Percentiles rank a stretch among this genome's conserved stretches.
Evolutionary conservation across 2,113 vertebrate species (phyloP).

Genomic region (Erpornis zantholeuca): DNA sequence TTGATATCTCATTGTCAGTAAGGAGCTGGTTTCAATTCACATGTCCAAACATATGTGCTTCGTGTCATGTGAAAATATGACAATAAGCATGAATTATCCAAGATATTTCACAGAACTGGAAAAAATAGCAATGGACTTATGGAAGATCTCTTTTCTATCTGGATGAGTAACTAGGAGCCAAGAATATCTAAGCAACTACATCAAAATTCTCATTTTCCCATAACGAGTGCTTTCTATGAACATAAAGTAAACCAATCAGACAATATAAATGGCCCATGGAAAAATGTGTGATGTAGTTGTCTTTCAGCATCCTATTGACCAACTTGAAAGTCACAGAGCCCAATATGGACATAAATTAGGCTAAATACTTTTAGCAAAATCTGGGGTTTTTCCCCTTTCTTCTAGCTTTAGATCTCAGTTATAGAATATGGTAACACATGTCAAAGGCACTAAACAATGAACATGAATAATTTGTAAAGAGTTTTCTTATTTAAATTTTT

Average conservation of each 20-base stretch:
- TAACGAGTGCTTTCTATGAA: neutral
- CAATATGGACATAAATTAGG: neutral
- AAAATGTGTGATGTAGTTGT: neutral
- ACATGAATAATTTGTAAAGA: neutral
- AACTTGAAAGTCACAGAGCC: neutral
- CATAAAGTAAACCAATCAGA: neutral
- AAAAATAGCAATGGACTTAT: neutral
- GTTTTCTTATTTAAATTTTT: neutral
- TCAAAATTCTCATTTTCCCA: neutral
- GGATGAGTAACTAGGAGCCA: neutral
- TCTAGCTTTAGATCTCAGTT: neutral
- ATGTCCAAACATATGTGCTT: neutral
- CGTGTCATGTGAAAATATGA: neutral
- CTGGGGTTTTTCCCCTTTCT: neutral
- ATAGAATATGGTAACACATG: neutral
- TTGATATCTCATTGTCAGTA: neutral
- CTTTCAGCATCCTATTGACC: neutral
- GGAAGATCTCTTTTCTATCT: neutral
- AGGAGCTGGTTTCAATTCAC: neutral
- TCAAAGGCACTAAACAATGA: neutral
- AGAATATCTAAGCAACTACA: neutral
- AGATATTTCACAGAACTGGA: neutral
- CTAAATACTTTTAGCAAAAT: neutral
- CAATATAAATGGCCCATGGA: neutral
- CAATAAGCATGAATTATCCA: neutral